These are phyloP conservation scores for Sprattus sprattus DNA, from an alignment of 2,113 vertebrate species.

Conservation along the genomic window DNA sequence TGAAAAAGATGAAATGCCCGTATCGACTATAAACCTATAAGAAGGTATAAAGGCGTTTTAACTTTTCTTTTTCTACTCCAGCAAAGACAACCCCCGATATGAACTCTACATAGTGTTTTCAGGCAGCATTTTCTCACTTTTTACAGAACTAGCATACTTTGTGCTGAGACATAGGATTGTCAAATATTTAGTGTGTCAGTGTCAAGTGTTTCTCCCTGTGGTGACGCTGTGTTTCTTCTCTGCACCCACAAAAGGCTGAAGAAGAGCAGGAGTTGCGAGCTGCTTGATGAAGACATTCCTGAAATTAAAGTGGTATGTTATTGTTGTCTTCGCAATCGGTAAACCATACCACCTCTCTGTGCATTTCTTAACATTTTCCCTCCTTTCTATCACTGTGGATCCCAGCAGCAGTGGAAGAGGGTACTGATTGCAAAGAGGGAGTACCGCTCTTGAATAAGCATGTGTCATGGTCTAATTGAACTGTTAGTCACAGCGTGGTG, in stretches of 20 bases:
- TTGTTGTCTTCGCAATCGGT: neutral
- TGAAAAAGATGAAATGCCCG: too few species aligned
- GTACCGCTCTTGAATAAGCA: neutral
- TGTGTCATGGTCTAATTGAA: neutral
- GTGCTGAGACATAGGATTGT: neutral
- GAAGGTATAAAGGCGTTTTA: too few species aligned
- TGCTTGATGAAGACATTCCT: slow-evolving; percentile 31
- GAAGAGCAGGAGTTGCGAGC: slow-evolving; percentile 37
- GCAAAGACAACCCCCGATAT: too few species aligned
- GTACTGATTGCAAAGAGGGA: neutral
- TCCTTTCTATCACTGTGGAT: neutral
- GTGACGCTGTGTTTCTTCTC: neutral
- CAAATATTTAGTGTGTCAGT: neutral
- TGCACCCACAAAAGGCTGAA: slow-evolving; percentile 35
- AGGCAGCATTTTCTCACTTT: too few species aligned
- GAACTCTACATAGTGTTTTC: too few species aligned
- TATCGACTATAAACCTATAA: too few species aligned
- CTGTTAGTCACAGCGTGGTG: neutral
- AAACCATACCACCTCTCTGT: neutral
- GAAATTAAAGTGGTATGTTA: slow-evolving; percentile 21
- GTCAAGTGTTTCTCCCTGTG: neutral
- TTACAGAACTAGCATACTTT: neutral
- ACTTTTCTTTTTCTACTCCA: too few species aligned
- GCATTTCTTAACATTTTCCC: neutral
- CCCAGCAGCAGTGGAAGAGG: neutral